These are phyloP conservation scores for Drosophila subsilvestris DNA, from an alignment of 2,888 invertebrate species.

Conservation along the genomic window DNA sequence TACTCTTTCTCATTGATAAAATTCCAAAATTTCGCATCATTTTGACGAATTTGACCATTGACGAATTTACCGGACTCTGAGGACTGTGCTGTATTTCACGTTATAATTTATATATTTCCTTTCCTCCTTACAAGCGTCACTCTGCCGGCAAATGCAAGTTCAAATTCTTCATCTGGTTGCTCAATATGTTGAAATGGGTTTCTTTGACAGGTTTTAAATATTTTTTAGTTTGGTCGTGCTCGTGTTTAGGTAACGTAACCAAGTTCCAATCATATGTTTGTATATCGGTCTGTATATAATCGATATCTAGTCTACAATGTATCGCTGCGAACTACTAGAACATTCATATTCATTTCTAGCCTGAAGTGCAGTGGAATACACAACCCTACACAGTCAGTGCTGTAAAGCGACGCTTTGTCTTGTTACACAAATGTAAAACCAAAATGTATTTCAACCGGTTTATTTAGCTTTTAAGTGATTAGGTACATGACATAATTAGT, in stretches of 20 bases:
- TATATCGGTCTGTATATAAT: background rate
- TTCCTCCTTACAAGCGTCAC: background rate
- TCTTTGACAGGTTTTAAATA: background rate
- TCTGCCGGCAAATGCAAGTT: background rate
- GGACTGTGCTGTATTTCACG: background rate
- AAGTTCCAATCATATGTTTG: conserved; percentile 46
- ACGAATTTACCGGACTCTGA: background rate
- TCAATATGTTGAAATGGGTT: background rate
- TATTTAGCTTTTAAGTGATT: too few species aligned
- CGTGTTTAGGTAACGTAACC: conserved; percentile 54
- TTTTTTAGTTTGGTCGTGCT: conserved; percentile 13
- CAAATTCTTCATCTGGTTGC: conserved; percentile 13
- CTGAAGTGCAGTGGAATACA: too few species aligned
- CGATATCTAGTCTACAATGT: too few species aligned
- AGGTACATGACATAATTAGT: too few species aligned
- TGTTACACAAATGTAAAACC: too few species aligned
- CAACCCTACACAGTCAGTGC: too few species aligned
- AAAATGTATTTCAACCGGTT: too few species aligned
- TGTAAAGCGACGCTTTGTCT: too few species aligned
- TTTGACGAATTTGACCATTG: conserved; percentile 21
- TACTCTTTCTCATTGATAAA: conserved; percentile 37
- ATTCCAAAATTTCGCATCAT: conserved; percentile 38
- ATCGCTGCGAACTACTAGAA: too few species aligned
- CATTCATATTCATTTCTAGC: too few species aligned
- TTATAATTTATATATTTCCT: background rate